These are phyloP conservation scores for Epinotia brunnichana DNA, from an alignment of 2,888 invertebrate genomes.

Conservation along the genomic window DNA sequence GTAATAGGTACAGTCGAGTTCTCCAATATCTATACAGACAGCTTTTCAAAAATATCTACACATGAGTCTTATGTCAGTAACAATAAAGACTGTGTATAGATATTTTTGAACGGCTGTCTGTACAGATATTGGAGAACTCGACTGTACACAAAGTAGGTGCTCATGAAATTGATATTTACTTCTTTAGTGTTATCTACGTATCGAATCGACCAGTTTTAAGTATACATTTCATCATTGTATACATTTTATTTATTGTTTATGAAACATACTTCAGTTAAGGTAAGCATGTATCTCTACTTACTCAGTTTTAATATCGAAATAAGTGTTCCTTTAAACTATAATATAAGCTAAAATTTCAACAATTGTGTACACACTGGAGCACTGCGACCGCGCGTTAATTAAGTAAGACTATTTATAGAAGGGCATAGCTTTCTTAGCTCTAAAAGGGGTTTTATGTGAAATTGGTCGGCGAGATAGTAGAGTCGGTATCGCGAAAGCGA, in stretches of 20 bases:
- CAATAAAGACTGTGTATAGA: too few relatives aligned
- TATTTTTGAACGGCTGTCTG: too few relatives aligned
- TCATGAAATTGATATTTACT: background rate
- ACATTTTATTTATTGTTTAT: constrained; percentile 6
- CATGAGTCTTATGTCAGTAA: too few relatives aligned
- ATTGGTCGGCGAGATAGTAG: constrained; percentile 49
- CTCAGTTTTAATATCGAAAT: constrained; percentile 58
- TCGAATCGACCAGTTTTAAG: background rate
- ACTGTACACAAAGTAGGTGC: background rate
- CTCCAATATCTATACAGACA: too few relatives aligned
- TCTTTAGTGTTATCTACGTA: background rate
- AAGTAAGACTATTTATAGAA: constrained; percentile 65
- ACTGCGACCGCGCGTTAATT: constrained; percentile 53
- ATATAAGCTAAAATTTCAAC: constrained; percentile 56
- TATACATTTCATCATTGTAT: background rate
- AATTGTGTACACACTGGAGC: constrained; percentile 57
- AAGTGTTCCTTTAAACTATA: constrained; percentile 55
- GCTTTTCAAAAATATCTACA: too few relatives aligned
- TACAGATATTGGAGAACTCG: too few relatives aligned
- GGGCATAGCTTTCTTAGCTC: constrained; percentile 55
- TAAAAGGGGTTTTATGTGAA: constrained; percentile 63
- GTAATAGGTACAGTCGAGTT: background rate
- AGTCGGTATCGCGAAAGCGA: constrained; percentile 64
- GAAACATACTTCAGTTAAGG: background rate
- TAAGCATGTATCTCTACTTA: constrained; percentile 46